Evolutionary conservation across 2,113 vertebrate species (phyloP).

Genomic region (Chinchilla lanigera): DNA sequence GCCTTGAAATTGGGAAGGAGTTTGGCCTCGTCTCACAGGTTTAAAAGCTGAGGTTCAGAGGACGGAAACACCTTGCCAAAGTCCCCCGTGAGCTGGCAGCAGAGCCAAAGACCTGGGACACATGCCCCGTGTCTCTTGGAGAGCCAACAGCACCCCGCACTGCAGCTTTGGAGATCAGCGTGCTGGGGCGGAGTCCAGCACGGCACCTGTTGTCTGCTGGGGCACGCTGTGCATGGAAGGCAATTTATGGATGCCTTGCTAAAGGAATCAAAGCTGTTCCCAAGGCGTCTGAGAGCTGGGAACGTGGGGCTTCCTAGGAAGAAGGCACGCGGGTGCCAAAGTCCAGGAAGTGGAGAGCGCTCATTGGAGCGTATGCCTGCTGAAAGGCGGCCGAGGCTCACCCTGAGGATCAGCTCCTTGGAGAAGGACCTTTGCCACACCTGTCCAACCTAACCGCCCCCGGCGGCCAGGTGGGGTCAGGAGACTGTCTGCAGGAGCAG

Average conservation of each 20-base stretch:
- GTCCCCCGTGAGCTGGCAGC: neutral
- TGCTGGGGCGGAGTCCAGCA: neutral
- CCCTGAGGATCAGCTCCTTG: neutral
- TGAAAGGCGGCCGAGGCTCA: neutral
- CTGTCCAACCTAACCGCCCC: neutral
- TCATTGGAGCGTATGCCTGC: neutral
- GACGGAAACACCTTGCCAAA: neutral
- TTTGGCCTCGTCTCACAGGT: neutral
- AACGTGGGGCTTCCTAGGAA: neutral
- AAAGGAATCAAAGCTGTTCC: neutral
- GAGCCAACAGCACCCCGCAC: fast-evolving
- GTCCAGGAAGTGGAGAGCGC: neutral
- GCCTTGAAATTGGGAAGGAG: neutral
- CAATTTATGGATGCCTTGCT: neutral
- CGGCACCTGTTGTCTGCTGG: neutral
- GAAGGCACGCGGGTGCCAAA: neutral
- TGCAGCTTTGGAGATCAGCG: neutral
- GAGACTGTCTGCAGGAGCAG: neutral
- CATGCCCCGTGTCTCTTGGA: fast-evolving
- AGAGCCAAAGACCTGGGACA: neutral
- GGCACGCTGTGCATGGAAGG: neutral
- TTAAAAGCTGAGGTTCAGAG: slow-evolving; percentile 17
- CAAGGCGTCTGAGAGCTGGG: neutral
- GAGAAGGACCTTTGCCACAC: neutral
- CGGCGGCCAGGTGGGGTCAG: neutral